Conservation (phyloP, 92 coral and sea anemone species). For the Heliopora coerulea region DNA sequence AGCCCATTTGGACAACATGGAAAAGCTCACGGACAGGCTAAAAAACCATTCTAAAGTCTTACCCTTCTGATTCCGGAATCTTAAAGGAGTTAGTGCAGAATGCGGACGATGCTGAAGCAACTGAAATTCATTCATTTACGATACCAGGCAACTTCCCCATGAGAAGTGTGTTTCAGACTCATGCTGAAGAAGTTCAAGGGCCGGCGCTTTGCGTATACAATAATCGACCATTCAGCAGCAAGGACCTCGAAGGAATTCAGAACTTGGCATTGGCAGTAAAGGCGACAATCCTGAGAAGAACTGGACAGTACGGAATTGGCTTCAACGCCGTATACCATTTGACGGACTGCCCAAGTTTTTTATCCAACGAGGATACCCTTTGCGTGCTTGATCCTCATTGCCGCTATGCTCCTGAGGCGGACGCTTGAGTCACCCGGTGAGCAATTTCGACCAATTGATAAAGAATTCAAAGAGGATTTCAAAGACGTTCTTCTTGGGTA, state of each 20-base stretch:
- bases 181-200: conserved; percentile 41
- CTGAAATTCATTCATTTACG: conserved; percentile 36
- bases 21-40: too few relatives aligned
- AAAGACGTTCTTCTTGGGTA: conserved; percentile 12
- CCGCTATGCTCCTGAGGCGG: conserved; percentile 16
- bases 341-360: conserved; percentile 45
- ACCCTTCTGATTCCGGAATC: conserved; percentile 22
- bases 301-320: conserved; percentile 44
- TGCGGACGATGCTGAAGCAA: conserved; percentile 42
- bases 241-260: conserved; percentile 37
- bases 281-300: conserved; percentile 18
- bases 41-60: conserved; percentile 10
- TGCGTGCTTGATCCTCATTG: conserved; percentile 38
- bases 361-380: conserved; percentile 39
- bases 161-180: not conserved
- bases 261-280: conserved; percentile 44
- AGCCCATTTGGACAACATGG: conserved; percentile 41
- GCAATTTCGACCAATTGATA: not conserved
- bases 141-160: conserved; percentile 10
- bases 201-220: conserved; percentile 50
- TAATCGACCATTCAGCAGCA: conserved; percentile 23
- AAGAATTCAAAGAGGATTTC: conserved; percentile 11
- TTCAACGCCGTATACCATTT: conserved; percentile 47
- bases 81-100: conserved; percentile 42
- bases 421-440: conserved; percentile 12